Conservation (phyloP, 2,888 invertebrate genomes). For the Drosophila lacicola region DNA sequence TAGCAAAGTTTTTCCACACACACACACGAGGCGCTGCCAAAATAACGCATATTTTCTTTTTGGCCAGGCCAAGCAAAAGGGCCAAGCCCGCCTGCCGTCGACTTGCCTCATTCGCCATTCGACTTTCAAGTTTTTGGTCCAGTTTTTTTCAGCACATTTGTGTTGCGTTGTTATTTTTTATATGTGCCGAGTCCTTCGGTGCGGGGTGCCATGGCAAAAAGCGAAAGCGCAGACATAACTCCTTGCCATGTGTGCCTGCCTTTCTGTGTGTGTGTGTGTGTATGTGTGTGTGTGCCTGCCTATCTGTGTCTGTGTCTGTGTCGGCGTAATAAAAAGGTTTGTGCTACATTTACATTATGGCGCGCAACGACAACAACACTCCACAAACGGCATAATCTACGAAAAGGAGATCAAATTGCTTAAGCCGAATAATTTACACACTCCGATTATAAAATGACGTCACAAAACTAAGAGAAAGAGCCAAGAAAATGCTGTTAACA, state of each 20-base stretch:
- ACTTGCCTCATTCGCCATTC: slow-evolving; percentile 50
- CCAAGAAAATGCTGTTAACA: neutral
- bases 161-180: slow-evolving; percentile 61
- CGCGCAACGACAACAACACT: slow-evolving; percentile 71
- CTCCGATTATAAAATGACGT: neutral
- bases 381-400: slow-evolving; percentile 76
- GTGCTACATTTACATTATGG: slow-evolving; percentile 80
- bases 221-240: slow-evolving; percentile 79
- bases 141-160: slow-evolving; percentile 65
- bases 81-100: slow-evolving; percentile 35
- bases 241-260: slow-evolving; percentile 49
- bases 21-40: slow-evolving; percentile 48
- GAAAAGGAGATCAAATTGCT: slow-evolving; percentile 38
- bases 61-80: slow-evolving; percentile 55
- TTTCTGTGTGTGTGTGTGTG: slow-evolving; percentile 20
- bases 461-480: neutral
- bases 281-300: slow-evolving; percentile 23
- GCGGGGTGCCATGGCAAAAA: slow-evolving; percentile 54
- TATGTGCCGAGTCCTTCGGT: slow-evolving; percentile 37
- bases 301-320: slow-evolving; percentile 40
- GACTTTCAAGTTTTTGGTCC: slow-evolving; percentile 72
- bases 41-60: slow-evolving; percentile 64
- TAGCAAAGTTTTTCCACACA: slow-evolving; percentile 60
- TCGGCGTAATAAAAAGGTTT: slow-evolving; percentile 77
- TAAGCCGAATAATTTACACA: slow-evolving; percentile 17